These are phyloP conservation scores for Notamacropus eugenii DNA, from an alignment of 2,797 vertebrate genomes.

Conservation along the genomic window DNA sequence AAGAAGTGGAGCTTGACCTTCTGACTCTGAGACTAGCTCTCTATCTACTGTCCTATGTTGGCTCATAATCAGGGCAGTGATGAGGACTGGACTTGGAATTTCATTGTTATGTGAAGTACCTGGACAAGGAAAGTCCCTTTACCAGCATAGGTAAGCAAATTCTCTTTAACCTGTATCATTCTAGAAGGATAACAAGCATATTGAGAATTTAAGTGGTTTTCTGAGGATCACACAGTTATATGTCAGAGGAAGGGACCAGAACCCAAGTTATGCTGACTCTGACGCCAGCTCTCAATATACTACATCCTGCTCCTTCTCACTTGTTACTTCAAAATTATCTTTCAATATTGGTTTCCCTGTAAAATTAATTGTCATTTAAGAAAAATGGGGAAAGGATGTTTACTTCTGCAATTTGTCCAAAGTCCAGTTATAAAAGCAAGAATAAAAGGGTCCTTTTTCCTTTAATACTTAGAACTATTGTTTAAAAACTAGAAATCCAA, in stretches of 20 bases:
- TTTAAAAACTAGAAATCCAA: background rate
- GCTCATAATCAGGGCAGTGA: background rate
- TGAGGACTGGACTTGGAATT: background rate
- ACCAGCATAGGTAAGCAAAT: background rate
- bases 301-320: background rate
- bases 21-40: background rate
- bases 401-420: background rate
- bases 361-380: background rate
- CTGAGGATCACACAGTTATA: background rate
- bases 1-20: background rate
- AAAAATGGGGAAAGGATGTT: background rate
- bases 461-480: background rate
- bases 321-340: background rate
- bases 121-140: background rate
- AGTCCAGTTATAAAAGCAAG: background rate
- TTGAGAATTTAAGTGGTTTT: background rate
- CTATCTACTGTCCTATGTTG: rapidly evolving
- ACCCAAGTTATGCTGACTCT: background rate
- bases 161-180: background rate
- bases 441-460: background rate
- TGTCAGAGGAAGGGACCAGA: background rate
- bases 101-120: background rate
- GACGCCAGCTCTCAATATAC: background rate
- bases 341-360: background rate
- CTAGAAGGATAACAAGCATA: background rate